Conservation (phyloP, 1,140 invertebrate species). For the Microplitis demolitor region DNA sequence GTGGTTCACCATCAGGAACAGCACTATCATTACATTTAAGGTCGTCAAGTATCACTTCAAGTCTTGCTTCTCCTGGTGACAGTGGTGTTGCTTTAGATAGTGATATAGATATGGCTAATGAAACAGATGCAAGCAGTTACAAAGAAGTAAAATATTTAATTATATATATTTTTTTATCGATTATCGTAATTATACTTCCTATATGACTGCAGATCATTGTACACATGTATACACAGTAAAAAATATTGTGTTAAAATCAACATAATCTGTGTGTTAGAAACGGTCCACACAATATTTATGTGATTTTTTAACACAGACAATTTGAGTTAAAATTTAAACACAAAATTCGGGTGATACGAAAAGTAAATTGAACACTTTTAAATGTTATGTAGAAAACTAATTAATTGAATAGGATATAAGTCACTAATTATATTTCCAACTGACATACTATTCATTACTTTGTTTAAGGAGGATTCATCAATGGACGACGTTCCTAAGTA, state of each 20-base stretch:
- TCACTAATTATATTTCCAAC: neutral
- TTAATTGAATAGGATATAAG: no score
- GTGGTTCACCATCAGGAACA: conserved; percentile 56
- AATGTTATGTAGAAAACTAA: no score
- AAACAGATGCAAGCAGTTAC: conserved; percentile 58
- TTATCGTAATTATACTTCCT: no score
- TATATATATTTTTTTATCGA: neutral
- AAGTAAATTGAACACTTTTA: no score
- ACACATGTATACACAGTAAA: no score
- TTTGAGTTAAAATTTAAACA: no score
- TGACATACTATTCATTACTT: neutral
- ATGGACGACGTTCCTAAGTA: conserved; percentile 54
- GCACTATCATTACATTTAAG: conserved; percentile 53
- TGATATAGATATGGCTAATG: conserved; percentile 57
- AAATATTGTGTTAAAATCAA: no score
- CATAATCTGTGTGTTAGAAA: no score
- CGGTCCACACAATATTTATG: no score
- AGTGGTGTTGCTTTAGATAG: conserved; percentile 59
- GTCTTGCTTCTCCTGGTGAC: conserved; percentile 59
- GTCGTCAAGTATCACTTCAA: conserved; percentile 56
- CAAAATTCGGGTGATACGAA: no score
- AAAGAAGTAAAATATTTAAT: conserved; percentile 47
- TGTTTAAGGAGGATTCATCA: conserved; percentile 54
- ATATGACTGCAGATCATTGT: no score
- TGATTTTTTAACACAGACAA: no score